Evolutionary conservation across 2,888 invertebrate species (phyloP).

Genomic region (Vesta saturnalis): DNA sequence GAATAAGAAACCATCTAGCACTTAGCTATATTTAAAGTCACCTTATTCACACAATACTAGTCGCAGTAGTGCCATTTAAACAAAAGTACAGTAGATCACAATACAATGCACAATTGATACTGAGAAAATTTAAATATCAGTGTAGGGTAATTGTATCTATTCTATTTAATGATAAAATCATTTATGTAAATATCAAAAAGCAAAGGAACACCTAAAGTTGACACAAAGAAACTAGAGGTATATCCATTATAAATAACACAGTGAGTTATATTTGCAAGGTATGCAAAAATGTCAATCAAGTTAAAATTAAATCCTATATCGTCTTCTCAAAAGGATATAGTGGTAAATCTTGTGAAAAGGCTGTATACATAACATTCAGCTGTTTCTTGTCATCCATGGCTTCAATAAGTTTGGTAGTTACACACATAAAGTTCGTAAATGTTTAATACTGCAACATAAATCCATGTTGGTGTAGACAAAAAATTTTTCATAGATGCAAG

Average conservation of each 20-base stretch:
- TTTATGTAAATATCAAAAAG: not conserved
- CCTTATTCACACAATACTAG: not conserved
- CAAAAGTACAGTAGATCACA: not conserved
- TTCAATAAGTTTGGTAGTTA: too few relatives aligned
- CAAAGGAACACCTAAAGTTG: not conserved
- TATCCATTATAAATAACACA: not conserved
- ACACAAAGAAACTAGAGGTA: not conserved
- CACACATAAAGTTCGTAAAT: too few relatives aligned
- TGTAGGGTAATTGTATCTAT: not conserved
- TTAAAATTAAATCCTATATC: too few relatives aligned
- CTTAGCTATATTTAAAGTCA: not conserved
- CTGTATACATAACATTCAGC: too few relatives aligned
- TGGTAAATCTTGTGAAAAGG: too few relatives aligned
- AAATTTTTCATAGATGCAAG: too few relatives aligned
- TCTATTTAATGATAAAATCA: not conserved
- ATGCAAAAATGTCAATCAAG: too few relatives aligned
- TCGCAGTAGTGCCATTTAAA: not conserved
- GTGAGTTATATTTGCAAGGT: not conserved
- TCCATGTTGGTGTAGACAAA: too few relatives aligned
- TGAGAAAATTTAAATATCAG: not conserved
- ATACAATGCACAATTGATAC: not conserved
- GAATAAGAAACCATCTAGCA: not conserved
- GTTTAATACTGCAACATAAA: too few relatives aligned
- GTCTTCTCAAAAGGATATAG: too few relatives aligned
- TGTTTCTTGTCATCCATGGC: too few relatives aligned